Evolutionary conservation across 2,797 vertebrate genomes (phyloP).

Genomic region (Otolemur crassicaudatus): DNA sequence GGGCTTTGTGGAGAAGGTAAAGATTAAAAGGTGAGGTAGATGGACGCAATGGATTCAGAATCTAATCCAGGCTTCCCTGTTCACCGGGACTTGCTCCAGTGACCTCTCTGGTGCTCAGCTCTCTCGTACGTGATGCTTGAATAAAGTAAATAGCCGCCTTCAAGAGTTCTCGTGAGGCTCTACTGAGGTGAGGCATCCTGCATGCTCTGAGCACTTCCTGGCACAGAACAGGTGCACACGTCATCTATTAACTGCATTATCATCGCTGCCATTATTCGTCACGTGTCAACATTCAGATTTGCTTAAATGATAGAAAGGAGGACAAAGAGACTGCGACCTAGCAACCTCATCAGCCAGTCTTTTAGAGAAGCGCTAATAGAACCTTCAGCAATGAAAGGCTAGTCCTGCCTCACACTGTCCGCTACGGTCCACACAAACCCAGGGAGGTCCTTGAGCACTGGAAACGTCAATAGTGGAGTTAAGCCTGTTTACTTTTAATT

Average conservation of each 20-base stretch:
- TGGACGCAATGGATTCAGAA: neutral
- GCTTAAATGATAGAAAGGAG: neutral
- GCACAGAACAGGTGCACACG: neutral
- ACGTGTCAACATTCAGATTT: neutral
- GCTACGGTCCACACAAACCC: neutral
- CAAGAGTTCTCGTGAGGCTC: neutral
- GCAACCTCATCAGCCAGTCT: neutral
- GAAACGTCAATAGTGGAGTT: neutral
- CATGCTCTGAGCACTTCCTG: neutral
- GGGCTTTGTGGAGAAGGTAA: neutral
- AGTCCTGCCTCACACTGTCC: neutral
- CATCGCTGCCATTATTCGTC: neutral
- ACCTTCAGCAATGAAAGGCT: neutral
- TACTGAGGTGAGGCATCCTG: neutral
- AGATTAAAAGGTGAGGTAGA: neutral
- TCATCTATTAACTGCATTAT: neutral
- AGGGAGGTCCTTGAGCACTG: rapidly evolving
- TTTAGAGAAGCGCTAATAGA: neutral
- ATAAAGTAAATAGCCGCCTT: neutral
- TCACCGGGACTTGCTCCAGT: rapidly evolving
- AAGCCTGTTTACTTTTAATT: neutral
- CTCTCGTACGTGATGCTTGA: neutral
- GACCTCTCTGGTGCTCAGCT: neutral
- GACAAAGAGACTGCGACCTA: neutral
- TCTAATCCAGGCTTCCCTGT: neutral